Conservation (phyloP, 1,140 invertebrate species). For the Leptinotarsa lineolata region DNA sequence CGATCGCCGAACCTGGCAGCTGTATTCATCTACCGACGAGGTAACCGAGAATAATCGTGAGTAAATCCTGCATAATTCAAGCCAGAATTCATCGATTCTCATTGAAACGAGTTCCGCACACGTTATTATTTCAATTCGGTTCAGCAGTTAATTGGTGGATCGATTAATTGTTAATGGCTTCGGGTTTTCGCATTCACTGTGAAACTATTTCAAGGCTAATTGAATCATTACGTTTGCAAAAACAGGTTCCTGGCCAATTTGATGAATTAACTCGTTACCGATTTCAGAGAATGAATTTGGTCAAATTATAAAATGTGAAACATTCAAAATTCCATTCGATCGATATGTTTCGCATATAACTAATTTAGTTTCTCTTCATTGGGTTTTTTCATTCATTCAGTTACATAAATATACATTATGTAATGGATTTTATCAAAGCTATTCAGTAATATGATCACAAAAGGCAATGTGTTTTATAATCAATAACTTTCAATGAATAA, state of each 20-base stretch:
- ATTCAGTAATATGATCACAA: too few relatives aligned
- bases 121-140: not conserved
- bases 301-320: not conserved
- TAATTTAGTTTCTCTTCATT: too few relatives aligned
- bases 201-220: constrained; percentile 9
- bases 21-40: not conserved
- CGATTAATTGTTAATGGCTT: constrained; percentile 24
- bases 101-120: not conserved
- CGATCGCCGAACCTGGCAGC: not conserved
- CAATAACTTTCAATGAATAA: too few relatives aligned
- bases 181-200: constrained; percentile 6
- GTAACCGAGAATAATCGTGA: not conserved
- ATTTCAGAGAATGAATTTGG: not conserved
- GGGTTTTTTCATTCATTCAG: too few relatives aligned
- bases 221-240: not conserved
- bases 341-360: too few relatives aligned
- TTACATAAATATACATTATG: too few relatives aligned
- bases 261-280: not conserved
- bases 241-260: not conserved
- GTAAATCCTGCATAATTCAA: constrained; percentile 4
- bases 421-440: too few relatives aligned
- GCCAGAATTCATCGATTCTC: not conserved
- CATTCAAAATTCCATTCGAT: too few relatives aligned
- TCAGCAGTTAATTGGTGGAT: constrained; percentile 28
- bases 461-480: too few relatives aligned